These are phyloP conservation scores for Eurytoma adleriae DNA, from an alignment of 2,888 invertebrate species.

Conservation along the genomic window DNA sequence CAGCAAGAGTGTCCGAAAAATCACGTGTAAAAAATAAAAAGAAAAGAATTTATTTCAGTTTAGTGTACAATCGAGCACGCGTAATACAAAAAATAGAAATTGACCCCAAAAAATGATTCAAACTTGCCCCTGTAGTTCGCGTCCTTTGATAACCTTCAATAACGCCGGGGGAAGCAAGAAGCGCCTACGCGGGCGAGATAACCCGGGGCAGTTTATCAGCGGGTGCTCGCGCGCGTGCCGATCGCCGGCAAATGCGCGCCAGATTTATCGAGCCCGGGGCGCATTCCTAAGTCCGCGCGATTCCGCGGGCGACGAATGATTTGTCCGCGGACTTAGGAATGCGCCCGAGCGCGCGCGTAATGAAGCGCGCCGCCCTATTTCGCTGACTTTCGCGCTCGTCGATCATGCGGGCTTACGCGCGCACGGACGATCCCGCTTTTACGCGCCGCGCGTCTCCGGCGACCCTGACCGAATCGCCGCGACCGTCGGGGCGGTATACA, in stretches of 20 bases:
- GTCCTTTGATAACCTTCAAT: too few species aligned
- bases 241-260: neutral
- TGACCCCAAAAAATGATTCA: too few species aligned
- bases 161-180: too few species aligned
- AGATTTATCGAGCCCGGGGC: neutral
- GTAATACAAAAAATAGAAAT: too few species aligned
- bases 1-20: too few species aligned
- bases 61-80: too few species aligned
- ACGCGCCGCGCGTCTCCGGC: neutral
- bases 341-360: slow-evolving; percentile 17
- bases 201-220: slow-evolving; percentile 31
- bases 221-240: neutral
- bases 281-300: slow-evolving; percentile 10
- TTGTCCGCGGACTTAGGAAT: slow-evolving; percentile 22
- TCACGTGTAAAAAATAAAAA: too few species aligned
- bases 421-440: neutral
- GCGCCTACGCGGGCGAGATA: neutral
- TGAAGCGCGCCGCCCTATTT: slow-evolving; percentile 20
- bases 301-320: slow-evolving; percentile 37
- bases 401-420: slow-evolving; percentile 25
- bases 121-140: too few species aligned
- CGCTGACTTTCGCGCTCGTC: slow-evolving; percentile 42
- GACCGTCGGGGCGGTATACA: too few species aligned
- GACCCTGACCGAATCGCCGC: neutral
- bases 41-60: too few species aligned